Conservation (phyloP, 2,113 vertebrate species). For the Lagopus leucura region DNA sequence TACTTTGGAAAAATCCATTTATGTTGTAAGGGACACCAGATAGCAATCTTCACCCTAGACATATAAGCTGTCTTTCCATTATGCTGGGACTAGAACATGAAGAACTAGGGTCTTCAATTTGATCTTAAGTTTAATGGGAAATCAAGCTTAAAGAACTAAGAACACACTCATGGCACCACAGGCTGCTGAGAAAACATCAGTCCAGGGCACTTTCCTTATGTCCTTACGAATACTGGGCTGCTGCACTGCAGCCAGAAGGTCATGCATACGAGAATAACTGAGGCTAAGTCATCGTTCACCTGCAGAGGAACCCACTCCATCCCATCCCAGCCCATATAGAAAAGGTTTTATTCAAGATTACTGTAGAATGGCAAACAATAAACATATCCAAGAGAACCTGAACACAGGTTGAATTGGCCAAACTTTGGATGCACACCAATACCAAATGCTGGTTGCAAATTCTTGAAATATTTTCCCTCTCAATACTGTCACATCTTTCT, state of each 20-base stretch:
- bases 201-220: background rate
- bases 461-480: background rate
- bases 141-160: background rate
- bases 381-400: background rate
- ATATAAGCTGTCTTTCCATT: background rate
- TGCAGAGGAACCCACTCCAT: background rate
- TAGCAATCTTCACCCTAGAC: background rate
- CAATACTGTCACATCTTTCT: background rate
- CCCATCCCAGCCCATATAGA: background rate
- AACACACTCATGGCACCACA: background rate
- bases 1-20: conserved; percentile 5
- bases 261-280: background rate
- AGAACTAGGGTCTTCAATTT: background rate
- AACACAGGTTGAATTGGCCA: background rate
- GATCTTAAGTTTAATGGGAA: background rate
- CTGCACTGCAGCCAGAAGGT: background rate
- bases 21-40: background rate
- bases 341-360: background rate
- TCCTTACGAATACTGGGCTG: background rate
- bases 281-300: background rate
- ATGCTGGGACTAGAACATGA: background rate
- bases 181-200: background rate
- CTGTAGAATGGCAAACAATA: background rate
- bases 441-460: background rate
- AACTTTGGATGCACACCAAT: background rate